Conservation (phyloP, 2,113 vertebrate species). For the Sclerurus mexicanus region DNA sequence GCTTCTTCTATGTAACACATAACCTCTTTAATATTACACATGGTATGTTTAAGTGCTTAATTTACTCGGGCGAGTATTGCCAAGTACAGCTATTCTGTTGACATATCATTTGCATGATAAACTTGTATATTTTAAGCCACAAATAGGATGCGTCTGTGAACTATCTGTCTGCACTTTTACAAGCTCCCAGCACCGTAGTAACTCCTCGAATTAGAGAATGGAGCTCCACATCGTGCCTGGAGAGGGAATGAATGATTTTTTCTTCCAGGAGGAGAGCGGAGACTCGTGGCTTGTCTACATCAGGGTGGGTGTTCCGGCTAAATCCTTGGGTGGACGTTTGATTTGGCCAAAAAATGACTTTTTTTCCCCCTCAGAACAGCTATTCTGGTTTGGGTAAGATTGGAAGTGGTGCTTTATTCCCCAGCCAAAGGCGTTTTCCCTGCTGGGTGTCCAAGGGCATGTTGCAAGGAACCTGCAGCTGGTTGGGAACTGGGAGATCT, state of each 20-base stretch:
- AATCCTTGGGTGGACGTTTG: neutral
- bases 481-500: neutral
- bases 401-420: neutral
- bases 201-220: neutral
- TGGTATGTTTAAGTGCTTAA: constrained; percentile 51
- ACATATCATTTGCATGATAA: constrained; percentile 57
- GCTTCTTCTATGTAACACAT: constrained; percentile 39
- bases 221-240: neutral
- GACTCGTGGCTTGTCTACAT: neutral
- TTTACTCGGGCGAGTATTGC: constrained; percentile 13
- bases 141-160: constrained; percentile 10
- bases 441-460: neutral
- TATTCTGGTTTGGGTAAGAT: neutral
- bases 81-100: constrained; percentile 52
- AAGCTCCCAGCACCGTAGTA: neutral
- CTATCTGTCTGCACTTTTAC: constrained; percentile 9
- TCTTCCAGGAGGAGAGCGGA: neutral
- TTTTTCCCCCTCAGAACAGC: neutral
- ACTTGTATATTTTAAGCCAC: constrained; percentile 23
- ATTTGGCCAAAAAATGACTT: neutral
- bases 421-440: neutral
- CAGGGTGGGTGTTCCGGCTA: neutral
- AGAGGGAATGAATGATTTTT: neutral
- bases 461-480: neutral
- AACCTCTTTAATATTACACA: constrained; percentile 54